phyloP scores from a whole-genome alignment of 35 echinoderm and acorn worm species.

The Antedon bifida region DNA sequence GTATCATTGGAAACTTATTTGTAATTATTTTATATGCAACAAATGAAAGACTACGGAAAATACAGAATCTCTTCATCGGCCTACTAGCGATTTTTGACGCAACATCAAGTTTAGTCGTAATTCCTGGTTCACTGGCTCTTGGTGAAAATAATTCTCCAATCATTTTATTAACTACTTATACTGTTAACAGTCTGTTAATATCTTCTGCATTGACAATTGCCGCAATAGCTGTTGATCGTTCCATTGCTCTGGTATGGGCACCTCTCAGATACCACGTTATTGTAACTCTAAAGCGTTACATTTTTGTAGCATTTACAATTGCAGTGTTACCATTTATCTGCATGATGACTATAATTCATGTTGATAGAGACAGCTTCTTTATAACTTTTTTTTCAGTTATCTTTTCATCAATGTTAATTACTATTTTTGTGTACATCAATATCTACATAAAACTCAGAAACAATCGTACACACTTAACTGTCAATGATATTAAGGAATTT shows the following conservation, averaged over 20 bases:
- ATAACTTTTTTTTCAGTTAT: neutral
- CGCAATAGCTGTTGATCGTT: neutral
- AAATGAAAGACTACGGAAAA: neutral
- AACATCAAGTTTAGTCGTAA: neutral
- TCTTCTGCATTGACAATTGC: neutral
- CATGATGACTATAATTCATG: neutral
- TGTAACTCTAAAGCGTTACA: neutral
- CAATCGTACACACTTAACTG: neutral
- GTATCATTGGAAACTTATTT: neutral
- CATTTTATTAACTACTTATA: neutral
- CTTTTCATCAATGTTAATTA: neutral
- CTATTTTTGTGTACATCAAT: neutral
- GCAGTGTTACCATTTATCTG: neutral
- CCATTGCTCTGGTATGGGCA: neutral
- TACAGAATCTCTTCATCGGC: neutral
- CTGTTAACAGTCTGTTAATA: neutral
- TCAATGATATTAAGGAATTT: neutral
- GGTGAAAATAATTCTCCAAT: neutral
- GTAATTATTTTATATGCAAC: neutral
- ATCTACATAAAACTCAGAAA: neutral
- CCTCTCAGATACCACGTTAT: neutral
- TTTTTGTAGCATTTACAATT: neutral
- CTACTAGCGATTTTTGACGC: neutral
- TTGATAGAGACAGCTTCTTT: neutral
- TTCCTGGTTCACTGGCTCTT: neutral